phyloP scores from a whole-genome alignment of 2,797 vertebrate genomes.

The Acanthurus lineatus region DNA sequence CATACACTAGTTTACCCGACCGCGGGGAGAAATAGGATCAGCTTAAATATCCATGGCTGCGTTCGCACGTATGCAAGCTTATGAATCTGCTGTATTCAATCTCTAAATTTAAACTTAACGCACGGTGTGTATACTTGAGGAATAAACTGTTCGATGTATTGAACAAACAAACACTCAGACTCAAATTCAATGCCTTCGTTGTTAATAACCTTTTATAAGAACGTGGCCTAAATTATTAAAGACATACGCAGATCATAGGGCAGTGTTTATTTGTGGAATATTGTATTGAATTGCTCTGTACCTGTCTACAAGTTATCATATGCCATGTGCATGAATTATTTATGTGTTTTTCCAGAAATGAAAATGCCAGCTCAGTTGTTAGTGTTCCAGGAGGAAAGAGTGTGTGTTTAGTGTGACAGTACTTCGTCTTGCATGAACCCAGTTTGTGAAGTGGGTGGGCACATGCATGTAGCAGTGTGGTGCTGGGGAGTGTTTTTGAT shows the following conservation, averaged over 20 bases:
- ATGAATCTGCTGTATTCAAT: neutral
- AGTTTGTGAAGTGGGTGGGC: neutral
- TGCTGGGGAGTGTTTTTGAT: neutral
- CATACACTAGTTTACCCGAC: conserved; percentile 37
- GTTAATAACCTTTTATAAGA: neutral
- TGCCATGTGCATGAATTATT: neutral
- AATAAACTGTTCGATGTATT: neutral
- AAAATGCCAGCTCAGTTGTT: neutral
- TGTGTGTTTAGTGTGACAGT: neutral
- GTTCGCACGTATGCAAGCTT: neutral
- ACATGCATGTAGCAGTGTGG: neutral
- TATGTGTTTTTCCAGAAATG: neutral
- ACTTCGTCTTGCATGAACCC: neutral
- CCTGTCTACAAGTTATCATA: neutral
- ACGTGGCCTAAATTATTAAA: neutral
- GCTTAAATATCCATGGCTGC: neutral
- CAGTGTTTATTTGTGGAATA: neutral
- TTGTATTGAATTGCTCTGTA: neutral
- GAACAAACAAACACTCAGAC: neutral
- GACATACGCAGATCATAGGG: neutral
- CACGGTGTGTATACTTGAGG: neutral
- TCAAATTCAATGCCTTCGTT: neutral
- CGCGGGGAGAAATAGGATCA: conserved; percentile 23
- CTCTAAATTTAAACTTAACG: neutral
- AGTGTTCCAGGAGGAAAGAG: neutral